Evolutionary conservation across 2,113 vertebrate species (phyloP), one percentile per base, ranked within the genome.

Genomic region (Poeciliopsis occidentalis): DNA sequence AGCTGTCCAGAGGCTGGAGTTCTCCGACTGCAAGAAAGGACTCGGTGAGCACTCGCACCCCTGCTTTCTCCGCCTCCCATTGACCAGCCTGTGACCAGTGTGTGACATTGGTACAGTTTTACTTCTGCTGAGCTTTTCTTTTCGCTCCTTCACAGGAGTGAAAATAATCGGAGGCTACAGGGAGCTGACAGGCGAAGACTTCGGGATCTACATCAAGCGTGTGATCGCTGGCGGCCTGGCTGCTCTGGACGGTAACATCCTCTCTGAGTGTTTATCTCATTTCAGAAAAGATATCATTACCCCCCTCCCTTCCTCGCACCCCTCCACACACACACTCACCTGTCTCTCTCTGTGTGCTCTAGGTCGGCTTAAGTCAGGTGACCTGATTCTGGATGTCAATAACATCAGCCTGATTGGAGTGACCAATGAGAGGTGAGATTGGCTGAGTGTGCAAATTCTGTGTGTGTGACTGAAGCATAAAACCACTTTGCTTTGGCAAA

Each of bases 321-420:
- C 47, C 68, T 60, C 8, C 39, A 4, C 39, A 15, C 39, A 13
- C 39, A 15, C n/a, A 10, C n/a, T 60, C 30, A 66, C 39, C 66
- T 75, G 37, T 54, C 44, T 67, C 7, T 67, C 7, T 67, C 62
- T 65, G 44, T 76, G 61, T 83, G 75, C 85, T 84, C 27, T 85
- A 97, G 95, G 95, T 60, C 93, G 94, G 80, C 91, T 97, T 80
- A 94, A 92, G 85, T 87, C 95, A 76, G 96, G 96, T 0, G 96
- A 97, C 86, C 92, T 96, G 4, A 95, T 97, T 90, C 88, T 97
- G 88, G 95, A 97, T 54, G 96, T 96, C 84, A 97, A 96, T 82
- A 95, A 96, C 82, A 88, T 95, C 91, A 96, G 95, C 79, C 89
- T 97, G 88, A 77, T 86, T 3, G 96, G 94, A 39, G 94, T 95